Evolutionary conservation across 2,797 vertebrate genomes (phyloP).

Genomic region (Erethizon dorsatum): DNA sequence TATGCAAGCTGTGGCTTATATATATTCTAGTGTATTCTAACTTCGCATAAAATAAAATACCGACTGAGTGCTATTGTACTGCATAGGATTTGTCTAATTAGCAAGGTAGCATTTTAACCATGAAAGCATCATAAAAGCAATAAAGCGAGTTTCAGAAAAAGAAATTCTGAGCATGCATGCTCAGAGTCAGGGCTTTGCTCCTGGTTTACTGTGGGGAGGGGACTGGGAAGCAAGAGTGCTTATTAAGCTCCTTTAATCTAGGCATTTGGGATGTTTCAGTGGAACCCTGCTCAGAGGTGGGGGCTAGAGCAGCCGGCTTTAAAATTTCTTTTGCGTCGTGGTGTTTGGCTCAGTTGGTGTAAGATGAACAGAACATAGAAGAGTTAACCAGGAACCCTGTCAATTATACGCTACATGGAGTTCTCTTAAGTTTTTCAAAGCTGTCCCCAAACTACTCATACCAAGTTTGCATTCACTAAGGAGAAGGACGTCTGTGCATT

Average conservation of each 20-base stretch:
- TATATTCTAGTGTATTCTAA: not conserved
- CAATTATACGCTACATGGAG: not conserved
- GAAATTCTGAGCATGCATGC: not conserved
- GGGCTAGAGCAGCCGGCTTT: not conserved
- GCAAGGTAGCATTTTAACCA: not conserved
- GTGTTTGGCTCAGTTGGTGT: not conserved
- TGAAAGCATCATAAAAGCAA: not conserved
- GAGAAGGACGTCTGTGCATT: conserved; percentile 67
- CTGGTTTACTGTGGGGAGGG: not conserved
- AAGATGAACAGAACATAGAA: not conserved
- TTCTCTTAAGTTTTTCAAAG: conserved; percentile 55
- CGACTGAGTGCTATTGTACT: not conserved
- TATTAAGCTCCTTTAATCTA: not conserved
- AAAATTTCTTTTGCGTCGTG: not conserved
- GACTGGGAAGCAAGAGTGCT: not conserved
- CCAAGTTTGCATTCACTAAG: conserved; percentile 42
- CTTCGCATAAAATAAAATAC: not conserved
- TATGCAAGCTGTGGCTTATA: not conserved
- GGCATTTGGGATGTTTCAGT: not conserved
- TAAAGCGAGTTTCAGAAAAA: not conserved
- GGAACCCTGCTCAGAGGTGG: not conserved
- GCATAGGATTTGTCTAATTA: not conserved
- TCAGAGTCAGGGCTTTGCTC: not conserved
- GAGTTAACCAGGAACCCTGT: not conserved
- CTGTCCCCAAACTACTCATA: not conserved